Conservation (phyloP, 2,113 vertebrate genomes). For the Heterochromis multidens region DNA sequence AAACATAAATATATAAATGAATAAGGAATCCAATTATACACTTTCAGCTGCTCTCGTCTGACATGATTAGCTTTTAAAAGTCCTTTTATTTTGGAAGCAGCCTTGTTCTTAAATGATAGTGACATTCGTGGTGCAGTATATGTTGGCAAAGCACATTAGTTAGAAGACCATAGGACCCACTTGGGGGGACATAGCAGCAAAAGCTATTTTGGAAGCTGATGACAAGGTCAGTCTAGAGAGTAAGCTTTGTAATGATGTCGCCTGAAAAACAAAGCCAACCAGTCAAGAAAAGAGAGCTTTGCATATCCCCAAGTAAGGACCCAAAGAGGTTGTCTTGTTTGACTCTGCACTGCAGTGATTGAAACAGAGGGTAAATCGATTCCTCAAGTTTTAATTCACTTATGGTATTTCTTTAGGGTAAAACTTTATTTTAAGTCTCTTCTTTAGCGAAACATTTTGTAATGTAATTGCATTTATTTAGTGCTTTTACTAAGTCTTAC, state of each 20-base stretch:
- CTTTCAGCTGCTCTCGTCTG: background rate
- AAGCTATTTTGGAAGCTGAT: conserved; percentile 19
- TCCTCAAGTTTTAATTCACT: background rate
- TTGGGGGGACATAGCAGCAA: background rate
- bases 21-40: background rate
- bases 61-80: background rate
- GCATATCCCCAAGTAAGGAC: background rate
- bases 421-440: background rate
- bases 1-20: background rate
- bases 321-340: background rate
- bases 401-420: background rate
- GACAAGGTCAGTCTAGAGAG: conserved; percentile 23
- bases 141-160: conserved; percentile 13
- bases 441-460: background rate
- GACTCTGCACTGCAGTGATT: background rate
- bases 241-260: conserved; percentile 1
- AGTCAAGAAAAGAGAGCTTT: background rate
- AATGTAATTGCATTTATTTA: background rate
- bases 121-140: conserved; percentile 3
- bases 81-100: background rate
- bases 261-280: background rate
- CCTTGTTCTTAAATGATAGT: conserved; percentile 5
- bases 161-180: conserved; percentile 10
- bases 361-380: background rate
- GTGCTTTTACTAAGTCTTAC: background rate